Evolutionary conservation across 1,140 invertebrate species (phyloP), one percentile per base, ranked within the genome.

Genomic region (Bombyx mandarina): DNA sequence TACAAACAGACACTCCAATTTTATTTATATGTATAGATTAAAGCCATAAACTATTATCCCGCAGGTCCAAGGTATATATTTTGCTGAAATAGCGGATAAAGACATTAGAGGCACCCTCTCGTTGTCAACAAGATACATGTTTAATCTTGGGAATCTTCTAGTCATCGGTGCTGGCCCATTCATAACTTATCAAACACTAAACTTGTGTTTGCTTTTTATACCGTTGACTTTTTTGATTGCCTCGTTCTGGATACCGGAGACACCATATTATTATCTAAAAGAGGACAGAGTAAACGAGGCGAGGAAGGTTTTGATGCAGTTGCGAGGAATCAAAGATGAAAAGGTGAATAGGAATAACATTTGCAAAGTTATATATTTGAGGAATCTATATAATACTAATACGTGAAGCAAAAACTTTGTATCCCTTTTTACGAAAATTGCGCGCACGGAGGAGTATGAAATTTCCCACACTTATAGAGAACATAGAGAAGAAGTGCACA

Each of bases 211-310:
- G 9, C 53, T 69, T 12, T 66, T 45, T 8, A 64, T 58, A 47
- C 88, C 92, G 0, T 51, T 91, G 0, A 61, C 91, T 4, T 91
- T 91, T 54, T 87, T 92, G 22, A 8, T 90, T 0, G 88, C 82
- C 0, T 92, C 93, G 67, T 75, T 82, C 26, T 92, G 90, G 79
- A 92, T 95, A 79, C 94, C 94, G 0, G 94, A 96, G 77, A 94
- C 94, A 1, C 94, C 95, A 0, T 91, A 94, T 60, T 95, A 91
- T 66, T 77, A 91, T n/a, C 73, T 90, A 0, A 89, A 89, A 50
- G 91, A 90, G 52, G 89, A 90, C 0, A 77, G 83, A 43, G 80
- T 89, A 5, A 78, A 74, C 0, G 56, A 68, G 0, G 89, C 89
- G 0, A 84, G 74, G 58, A 69, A 65, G 5, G 78, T 64, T 10